Evolutionary conservation across 2,797 vertebrate species (phyloP), one percentile per base, ranked within the genome.

Genomic region (Pantherophis alleghaniensis): DNA sequence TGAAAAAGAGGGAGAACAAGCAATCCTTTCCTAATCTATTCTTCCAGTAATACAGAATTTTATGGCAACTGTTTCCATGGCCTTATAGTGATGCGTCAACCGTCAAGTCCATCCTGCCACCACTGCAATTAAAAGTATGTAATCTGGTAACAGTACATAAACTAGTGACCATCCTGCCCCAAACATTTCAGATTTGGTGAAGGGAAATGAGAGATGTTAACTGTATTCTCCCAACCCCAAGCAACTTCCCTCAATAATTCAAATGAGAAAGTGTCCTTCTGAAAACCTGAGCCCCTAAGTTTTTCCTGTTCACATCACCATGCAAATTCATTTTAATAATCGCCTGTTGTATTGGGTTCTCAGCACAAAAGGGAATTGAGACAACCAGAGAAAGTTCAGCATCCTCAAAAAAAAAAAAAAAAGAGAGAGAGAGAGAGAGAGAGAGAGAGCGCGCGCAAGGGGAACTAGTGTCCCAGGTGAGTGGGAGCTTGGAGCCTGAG

Each of bases 1-100:
- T 92, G 93, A 93, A 95, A 94, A 94, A 94, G 87, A 87, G 94
- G 89, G 92, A 0, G 2, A 69, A 83, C 57, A 53, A n/a, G 89
- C 89, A 28, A 57, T 88, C 86, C 56, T 90, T 20, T 88, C 57
- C 56, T 28, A 32, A 88, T 79, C 83, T 37, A 3, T 47, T 79
- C 63, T 66, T 11, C 55, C 22, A 91, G 61, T 42, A 79, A 47
- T 51, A 28, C 89, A 74, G 4, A 28, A 47, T 93, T 26, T 87
- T 88, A 60, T 37, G 55, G 24, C 74, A 42, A 83, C n/a, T 90
- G 66, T 90, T 90, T 93, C 59, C 60, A 51, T 88, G 22, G 86
- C 55, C 86, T 5, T 7, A 28, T 83, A 66, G 90, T 57, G 51
- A 24, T 26, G 22, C 56, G 9, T 88, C 91, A 87, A 57, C 90